These are phyloP conservation scores for Mythimna ferrago DNA, from an alignment of 2,888 invertebrate genomes.

Conservation along the genomic window DNA sequence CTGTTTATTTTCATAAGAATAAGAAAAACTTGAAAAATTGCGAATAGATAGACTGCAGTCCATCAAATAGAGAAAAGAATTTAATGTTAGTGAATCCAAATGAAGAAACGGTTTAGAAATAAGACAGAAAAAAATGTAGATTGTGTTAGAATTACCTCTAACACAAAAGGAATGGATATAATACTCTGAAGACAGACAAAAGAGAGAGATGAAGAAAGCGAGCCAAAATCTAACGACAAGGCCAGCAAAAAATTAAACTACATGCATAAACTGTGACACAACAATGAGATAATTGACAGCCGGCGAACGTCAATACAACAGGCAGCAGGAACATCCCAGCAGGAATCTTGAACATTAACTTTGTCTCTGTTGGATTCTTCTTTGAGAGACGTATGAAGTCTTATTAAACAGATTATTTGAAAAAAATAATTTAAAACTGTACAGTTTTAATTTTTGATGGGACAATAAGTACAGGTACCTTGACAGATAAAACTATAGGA, in stretches of 20 bases:
- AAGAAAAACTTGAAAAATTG: background rate
- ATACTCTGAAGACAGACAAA: background rate
- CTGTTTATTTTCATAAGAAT: background rate
- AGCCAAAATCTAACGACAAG: too few relatives aligned
- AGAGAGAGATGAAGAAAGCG: too few relatives aligned
- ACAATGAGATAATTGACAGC: conserved; percentile 16
- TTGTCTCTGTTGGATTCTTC: conserved; percentile 22
- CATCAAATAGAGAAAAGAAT: background rate
- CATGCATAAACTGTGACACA: conserved; percentile 19
- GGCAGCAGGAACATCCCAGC: conserved; percentile 33
- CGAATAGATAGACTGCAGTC: background rate
- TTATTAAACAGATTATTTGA: background rate
- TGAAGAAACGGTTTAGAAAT: background rate
- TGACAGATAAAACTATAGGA: too few relatives aligned
- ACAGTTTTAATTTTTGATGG: too few relatives aligned
- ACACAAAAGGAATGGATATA: background rate
- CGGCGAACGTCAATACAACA: conserved; percentile 11
- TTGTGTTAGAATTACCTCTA: background rate
- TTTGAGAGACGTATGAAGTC: conserved; percentile 34
- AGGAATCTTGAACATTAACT: conserved; percentile 11
- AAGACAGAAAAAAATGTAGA: background rate
- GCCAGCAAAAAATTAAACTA: conserved; percentile 3
- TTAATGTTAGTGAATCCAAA: background rate
- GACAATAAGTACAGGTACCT: too few relatives aligned
- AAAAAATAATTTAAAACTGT: too few relatives aligned